Evolutionary conservation across 2,888 invertebrate genomes (phyloP), one percentile per base, ranked within the genome.

Genomic region (Rhaphigaster nebulosa): DNA sequence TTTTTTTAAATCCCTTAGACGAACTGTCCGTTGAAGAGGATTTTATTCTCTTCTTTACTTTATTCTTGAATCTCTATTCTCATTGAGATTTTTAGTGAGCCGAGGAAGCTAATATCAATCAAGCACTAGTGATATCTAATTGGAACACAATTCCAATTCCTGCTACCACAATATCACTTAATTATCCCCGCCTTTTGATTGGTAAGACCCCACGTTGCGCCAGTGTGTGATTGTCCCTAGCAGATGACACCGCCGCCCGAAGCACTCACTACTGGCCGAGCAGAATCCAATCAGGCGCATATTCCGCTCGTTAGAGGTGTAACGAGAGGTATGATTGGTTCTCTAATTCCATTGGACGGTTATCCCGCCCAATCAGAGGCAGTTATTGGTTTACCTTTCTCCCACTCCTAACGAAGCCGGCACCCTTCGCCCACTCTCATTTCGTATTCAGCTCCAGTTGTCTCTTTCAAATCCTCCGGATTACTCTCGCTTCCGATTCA

Each of bases 281-380:
- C 80, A 15, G 41, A 89, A 89, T 89, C 76, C 89, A 89, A 89
- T 89, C 89, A 76, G 80, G 76, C 50, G 89, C 89, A 89, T 89
- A 89, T 89, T 89, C 89, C 70, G 52, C 89, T 89, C 89, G 89
- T 89, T 89, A 89, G 80, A 54, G 65, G 38, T 52, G 89, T 89
- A 89, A 89, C 89, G 89, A 89, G 89, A 89, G 89, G 89, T 80
- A 89, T 89, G 89, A 89, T 89, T 89, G 89, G 89, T 76, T 50
- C 38, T 60, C 60, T 89, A 89, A 89, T 89, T 29, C 76, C 80
- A 89, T 89, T 89, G 89, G 89, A 45, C 52, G 89, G 89, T 89
- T 89, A 89, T 89, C 89, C 89, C 65, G 65, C 65, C 89, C 89
- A 89, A 89, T 89, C 89, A 89, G 89, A 89, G 89, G 76, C 89